Base-by-base conservation (phyloP, 2,113 vertebrate genomes). In the Carassius auratus region DNA sequence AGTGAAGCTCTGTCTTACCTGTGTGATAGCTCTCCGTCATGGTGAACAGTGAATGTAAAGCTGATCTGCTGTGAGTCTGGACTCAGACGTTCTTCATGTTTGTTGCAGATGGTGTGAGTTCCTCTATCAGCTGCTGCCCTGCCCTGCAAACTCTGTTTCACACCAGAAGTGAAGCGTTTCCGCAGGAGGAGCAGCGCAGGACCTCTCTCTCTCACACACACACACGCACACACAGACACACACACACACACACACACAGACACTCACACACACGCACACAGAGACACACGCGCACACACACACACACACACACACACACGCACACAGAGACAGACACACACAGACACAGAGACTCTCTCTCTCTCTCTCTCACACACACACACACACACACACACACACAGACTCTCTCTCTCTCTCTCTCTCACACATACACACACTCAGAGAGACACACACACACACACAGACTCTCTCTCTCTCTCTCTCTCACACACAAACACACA, bases 141-240 rank as follows among this genome's bases (percentile, higher is more conserved):
- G 59, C 61, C 77, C 77, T 64, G 36, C n/a, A 55, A 38, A 23
- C 57, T 42, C 36, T 14, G n/a, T 50, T 81, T 81, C 61, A 81
- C 78, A 81, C 78, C 78, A 81, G 78, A 81, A 81, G 78, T 81
- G 21, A 64, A 81, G 38, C 15, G 42, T 30, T 81, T 81, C 78
- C 78, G 61, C 59, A 45, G 14, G 55, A 78, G 52, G 42, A 38
- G 17, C 62, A 14, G 62, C 3, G 15, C 66, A 69, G 23, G 73
- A 76, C 73, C 4, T 76, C 45, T 26, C 69, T n/a, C 21, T 19
- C 38, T 13, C 69, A 45, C 36, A 45, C 71, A 45, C 38, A 45
- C 36, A 45, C 71, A n/a, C 69, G 19, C 66, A 71, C 68, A 38
- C 33, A 21, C 68, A 71, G 33, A 71, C 15, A 42, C 36, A 45